These are phyloP conservation scores for Chrysomallon squamiferum DNA, from an alignment of 1,140 invertebrate species.

Conservation along the genomic window DNA sequence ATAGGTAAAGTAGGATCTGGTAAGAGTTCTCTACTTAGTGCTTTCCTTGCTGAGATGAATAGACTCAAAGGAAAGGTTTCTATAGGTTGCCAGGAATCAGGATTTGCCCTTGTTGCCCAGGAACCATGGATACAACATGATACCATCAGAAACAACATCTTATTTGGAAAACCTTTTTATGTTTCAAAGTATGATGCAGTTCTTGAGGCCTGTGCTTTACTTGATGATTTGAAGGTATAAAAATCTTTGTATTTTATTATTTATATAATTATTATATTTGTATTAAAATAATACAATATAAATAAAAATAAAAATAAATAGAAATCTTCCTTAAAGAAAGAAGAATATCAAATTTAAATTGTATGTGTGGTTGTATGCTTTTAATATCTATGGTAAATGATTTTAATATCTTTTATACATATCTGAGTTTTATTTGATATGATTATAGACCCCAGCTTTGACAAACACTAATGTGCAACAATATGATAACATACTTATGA, in stretches of 20 bases:
- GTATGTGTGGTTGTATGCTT: too few relatives aligned
- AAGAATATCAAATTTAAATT: neutral
- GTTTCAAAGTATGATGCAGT: slow-evolving; percentile 75
- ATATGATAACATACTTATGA: too few relatives aligned
- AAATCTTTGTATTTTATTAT: neutral
- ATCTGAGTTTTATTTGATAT: too few relatives aligned
- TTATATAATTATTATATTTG: neutral
- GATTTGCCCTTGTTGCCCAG: slow-evolving; percentile 77
- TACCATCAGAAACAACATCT: slow-evolving; percentile 89
- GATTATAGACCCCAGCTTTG: too few relatives aligned
- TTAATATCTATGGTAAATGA: too few relatives aligned
- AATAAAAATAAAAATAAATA: neutral
- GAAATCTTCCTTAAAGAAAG: neutral
- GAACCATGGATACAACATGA: slow-evolving; percentile 90
- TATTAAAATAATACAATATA: neutral
- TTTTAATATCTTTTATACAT: too few relatives aligned
- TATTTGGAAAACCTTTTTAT: slow-evolving; percentile 86
- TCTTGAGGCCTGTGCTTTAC: slow-evolving; percentile 83
- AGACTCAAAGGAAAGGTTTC: slow-evolving; percentile 40
- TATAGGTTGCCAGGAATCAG: slow-evolving; percentile 24
- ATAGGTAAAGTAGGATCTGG: slow-evolving; percentile 63
- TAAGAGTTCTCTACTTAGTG: slow-evolving; percentile 55
- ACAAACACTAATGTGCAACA: too few relatives aligned
- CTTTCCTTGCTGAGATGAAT: slow-evolving; percentile 60
- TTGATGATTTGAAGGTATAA: slow-evolving; percentile 73